Evolutionary conservation across 2,113 vertebrate species (phyloP).

Genomic region (Sardina pilchardus): DNA sequence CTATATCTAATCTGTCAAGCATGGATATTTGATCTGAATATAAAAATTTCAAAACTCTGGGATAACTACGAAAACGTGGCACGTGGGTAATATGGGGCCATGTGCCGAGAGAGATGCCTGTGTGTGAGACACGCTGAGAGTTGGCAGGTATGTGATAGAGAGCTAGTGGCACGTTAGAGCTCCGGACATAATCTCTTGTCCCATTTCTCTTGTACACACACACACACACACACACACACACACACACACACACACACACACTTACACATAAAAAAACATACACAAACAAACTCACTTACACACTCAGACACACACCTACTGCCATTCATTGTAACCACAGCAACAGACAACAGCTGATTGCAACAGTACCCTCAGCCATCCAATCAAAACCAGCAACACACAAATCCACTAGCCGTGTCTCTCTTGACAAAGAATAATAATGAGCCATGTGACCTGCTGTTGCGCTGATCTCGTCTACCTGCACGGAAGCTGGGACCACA

Average conservation of each 20-base stretch:
- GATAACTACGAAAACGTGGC: background rate
- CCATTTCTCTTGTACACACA: conserved; percentile 29
- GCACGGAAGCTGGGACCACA: background rate
- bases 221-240: background rate
- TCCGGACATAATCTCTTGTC: conserved; percentile 35
- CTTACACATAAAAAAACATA: background rate
- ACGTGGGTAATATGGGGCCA: background rate
- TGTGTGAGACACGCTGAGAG: conserved; percentile 35
- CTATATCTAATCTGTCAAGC: no score
- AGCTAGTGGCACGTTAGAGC: background rate
- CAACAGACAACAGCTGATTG: background rate
- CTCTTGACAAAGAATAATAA: background rate
- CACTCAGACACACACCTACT: background rate
- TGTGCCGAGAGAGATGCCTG: background rate
- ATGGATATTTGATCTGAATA: background rate
- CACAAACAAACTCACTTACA: background rate
- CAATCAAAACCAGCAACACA: background rate
- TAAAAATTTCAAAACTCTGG: background rate
- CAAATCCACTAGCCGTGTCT: background rate
- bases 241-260: no score
- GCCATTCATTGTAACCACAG: background rate
- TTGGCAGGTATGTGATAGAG: background rate
- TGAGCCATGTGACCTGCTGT: background rate
- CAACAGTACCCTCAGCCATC: background rate
- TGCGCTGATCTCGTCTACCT: background rate